Conservation (phyloP, 2,888 invertebrate species). For the Amphipoea oculea region DNA sequence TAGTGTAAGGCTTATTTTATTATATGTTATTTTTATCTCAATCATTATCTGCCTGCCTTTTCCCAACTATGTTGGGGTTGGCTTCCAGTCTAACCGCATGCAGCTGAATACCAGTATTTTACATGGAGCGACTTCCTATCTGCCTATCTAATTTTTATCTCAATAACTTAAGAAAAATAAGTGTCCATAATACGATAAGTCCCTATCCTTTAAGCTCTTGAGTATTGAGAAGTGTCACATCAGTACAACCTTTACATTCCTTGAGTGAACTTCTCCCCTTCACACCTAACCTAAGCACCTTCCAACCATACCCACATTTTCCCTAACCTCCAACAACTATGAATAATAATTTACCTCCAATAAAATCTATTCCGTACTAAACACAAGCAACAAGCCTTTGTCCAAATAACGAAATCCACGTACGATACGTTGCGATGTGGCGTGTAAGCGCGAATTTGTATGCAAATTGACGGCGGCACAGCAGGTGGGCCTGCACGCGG, state of each 20-base stretch:
- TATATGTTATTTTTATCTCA: background rate
- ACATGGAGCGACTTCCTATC: too few relatives aligned
- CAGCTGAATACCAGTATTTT: too few relatives aligned
- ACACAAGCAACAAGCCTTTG: slow-evolving; percentile 55
- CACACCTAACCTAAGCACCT: slow-evolving; percentile 8
- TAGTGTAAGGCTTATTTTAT: background rate
- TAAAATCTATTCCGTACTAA: slow-evolving; percentile 60
- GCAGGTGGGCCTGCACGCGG: slow-evolving; percentile 65
- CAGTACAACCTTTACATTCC: background rate
- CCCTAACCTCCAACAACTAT: slow-evolving; percentile 29
- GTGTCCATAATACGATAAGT: background rate
- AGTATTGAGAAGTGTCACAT: background rate
- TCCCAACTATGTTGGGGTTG: too few relatives aligned
- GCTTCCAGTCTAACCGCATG: too few relatives aligned
- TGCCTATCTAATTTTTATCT: background rate
- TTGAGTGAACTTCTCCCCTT: background rate
- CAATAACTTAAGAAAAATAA: background rate
- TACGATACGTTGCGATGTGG: slow-evolving; percentile 57
- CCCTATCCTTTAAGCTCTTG: background rate
- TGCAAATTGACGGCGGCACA: slow-evolving; percentile 68
- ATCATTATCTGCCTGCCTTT: too few relatives aligned
- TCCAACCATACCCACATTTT: background rate
- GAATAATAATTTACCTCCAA: slow-evolving; percentile 63
- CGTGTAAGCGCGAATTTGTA: slow-evolving; percentile 71
- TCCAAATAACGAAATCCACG: slow-evolving; percentile 68